phyloP scores from a whole-genome alignment of 1,140 invertebrate genomes.

The Macrobrachium nipponense region DNA sequence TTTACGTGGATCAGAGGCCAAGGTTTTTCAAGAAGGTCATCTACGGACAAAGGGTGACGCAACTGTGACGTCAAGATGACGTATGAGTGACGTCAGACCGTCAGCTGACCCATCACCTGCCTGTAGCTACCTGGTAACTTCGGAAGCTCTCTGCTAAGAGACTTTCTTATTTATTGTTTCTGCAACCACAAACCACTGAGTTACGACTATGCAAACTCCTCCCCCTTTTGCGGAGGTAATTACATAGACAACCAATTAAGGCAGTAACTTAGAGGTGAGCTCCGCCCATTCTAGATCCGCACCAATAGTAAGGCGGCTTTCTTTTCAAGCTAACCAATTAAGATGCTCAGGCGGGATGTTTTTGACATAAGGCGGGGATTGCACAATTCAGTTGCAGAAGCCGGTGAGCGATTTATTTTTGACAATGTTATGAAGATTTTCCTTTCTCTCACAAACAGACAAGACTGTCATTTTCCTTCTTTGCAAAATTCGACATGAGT shows the following conservation, averaged over 20 bases:
- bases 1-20: background rate
- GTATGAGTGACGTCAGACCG: too few relatives aligned
- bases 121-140: background rate
- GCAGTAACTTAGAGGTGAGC: constrained; percentile 42
- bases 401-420: too few relatives aligned
- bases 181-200: constrained; percentile 43
- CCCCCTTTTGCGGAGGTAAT: constrained; percentile 55
- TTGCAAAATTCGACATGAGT: too few relatives aligned
- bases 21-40: background rate
- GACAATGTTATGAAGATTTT: too few relatives aligned
- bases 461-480: too few relatives aligned
- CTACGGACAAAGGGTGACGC: too few relatives aligned
- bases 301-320: constrained; percentile 44
- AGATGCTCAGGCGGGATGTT: constrained; percentile 38
- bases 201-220: constrained; percentile 56
- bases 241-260: constrained; percentile 60
- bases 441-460: too few relatives aligned
- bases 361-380: constrained; percentile 12
- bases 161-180: constrained; percentile 42
- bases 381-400: too few relatives aligned
- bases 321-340: constrained; percentile 53
- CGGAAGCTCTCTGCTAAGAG: background rate
- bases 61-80: too few relatives aligned
- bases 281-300: constrained; percentile 24
- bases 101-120: background rate